Evolutionary conservation across 2,888 invertebrate species (phyloP).

Genomic region (Asteroscopus sphinx): DNA sequence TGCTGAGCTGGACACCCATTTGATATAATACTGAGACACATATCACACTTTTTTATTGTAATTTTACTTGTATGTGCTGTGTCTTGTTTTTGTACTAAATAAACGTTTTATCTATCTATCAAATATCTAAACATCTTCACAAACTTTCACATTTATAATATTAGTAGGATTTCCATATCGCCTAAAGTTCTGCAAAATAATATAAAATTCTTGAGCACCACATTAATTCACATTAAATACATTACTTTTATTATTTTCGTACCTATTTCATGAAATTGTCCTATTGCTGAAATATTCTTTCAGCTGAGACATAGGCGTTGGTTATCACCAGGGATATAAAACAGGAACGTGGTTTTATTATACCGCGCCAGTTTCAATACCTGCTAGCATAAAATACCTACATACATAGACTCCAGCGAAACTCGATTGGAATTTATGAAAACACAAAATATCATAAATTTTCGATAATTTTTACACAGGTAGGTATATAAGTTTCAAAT

Average conservation of each 20-base stretch:
- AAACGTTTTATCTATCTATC: too few relatives aligned
- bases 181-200: slow-evolving; percentile 30
- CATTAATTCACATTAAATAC: slow-evolving; percentile 42
- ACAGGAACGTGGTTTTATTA: slow-evolving; percentile 48
- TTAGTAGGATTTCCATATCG: slow-evolving; percentile 13
- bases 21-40: too few relatives aligned
- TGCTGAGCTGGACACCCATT: too few relatives aligned
- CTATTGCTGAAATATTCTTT: slow-evolving; percentile 50
- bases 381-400: slow-evolving; percentile 24
- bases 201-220: slow-evolving; percentile 37
- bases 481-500: too few relatives aligned
- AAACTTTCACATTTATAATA: too few relatives aligned
- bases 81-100: too few relatives aligned
- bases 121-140: too few relatives aligned
- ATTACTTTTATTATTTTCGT: slow-evolving; percentile 50
- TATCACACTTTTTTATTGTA: too few relatives aligned
- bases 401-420: background rate
- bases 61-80: too few relatives aligned
- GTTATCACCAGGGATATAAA: slow-evolving; percentile 45
- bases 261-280: slow-evolving; percentile 47
- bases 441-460: too few relatives aligned
- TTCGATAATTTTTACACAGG: too few relatives aligned
- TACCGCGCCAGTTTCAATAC: slow-evolving; percentile 34
- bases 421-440: too few relatives aligned
- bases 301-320: slow-evolving; percentile 42